Evolutionary conservation across 2,888 invertebrate genomes (phyloP).

Genomic region (Polymixis lichenea): DNA sequence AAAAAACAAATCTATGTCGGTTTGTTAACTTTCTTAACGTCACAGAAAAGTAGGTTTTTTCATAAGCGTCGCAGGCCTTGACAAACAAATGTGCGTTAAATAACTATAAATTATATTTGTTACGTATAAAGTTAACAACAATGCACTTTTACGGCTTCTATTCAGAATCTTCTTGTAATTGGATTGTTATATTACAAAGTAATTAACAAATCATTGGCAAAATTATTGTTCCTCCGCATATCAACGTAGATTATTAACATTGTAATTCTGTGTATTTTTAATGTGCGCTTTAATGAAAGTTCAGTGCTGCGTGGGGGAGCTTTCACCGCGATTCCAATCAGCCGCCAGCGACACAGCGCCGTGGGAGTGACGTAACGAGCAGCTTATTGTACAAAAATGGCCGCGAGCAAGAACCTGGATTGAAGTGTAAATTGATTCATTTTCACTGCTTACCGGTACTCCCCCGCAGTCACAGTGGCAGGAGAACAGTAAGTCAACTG

Average conservation of each 20-base stretch:
- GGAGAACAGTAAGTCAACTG: slow-evolving; percentile 21
- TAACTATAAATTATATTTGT: not conserved
- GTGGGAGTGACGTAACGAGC: slow-evolving; percentile 63
- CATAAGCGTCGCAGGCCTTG: not conserved
- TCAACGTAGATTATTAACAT: slow-evolving; percentile 2
- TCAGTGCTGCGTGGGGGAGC: not conserved
- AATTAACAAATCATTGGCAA: not conserved
- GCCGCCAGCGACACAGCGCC: slow-evolving; percentile 31
- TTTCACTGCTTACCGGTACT: slow-evolving; percentile 72
- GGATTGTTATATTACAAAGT: not conserved
- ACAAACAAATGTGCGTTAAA: not conserved
- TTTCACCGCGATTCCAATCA: slow-evolving; percentile 71
- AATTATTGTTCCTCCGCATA: not conserved
- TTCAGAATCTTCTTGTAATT: not conserved
- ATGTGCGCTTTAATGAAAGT: slow-evolving; percentile 1
- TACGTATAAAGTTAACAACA: not conserved
- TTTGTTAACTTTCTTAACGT: not conserved
- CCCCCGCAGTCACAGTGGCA: slow-evolving; percentile 17
- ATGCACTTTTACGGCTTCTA: not conserved
- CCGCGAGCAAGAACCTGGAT: slow-evolving; percentile 89
- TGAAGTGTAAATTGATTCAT: slow-evolving; percentile 90
- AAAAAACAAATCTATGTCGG: not conserved
- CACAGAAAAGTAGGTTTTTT: not conserved
- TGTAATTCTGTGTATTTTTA: slow-evolving; percentile 27
- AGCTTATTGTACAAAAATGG: slow-evolving; percentile 83